These are phyloP conservation scores for Siderastrea siderea DNA, from an alignment of 92 coral and sea anemone genomes.

Conservation along the genomic window DNA sequence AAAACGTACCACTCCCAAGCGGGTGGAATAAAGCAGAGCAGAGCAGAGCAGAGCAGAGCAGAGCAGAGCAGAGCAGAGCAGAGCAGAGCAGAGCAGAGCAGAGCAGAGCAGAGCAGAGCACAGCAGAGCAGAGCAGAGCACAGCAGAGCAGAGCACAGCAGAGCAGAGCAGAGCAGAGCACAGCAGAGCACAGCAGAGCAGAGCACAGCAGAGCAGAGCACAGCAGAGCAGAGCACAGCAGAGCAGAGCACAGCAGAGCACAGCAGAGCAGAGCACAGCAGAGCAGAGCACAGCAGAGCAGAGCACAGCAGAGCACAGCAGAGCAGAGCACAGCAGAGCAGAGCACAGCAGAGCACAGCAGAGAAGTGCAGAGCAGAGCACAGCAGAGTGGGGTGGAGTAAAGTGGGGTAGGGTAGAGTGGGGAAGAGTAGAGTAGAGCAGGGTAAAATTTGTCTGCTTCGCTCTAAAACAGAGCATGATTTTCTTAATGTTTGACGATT, in stretches of 20 bases:
- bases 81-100: not conserved
- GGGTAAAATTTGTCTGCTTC: not conserved
- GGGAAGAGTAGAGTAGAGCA: constrained; percentile 19
- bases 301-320: constrained; percentile 36
- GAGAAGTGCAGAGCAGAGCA: constrained; percentile 34
- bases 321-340: constrained; percentile 25
- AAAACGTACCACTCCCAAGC: too few relatives aligned
- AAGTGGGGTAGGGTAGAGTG: not conserved
- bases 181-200: constrained; percentile 16
- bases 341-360: constrained; percentile 33
- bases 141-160: constrained; percentile 30
- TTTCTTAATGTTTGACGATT: not conserved
- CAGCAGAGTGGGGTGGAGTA: constrained; percentile 12
- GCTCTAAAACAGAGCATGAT: not conserved
- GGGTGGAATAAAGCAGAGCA: constrained; percentile 3
- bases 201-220: not conserved
- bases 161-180: constrained; percentile 26
- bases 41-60: not conserved
- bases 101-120: constrained; percentile 22
- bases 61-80: not conserved
- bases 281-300: constrained; percentile 18
- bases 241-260: not conserved
- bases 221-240: not conserved
- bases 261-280: constrained; percentile 17
- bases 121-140: constrained; percentile 3